phyloP scores from a whole-genome alignment of 2,797 vertebrate genomes.

The Vultur gryphus region DNA sequence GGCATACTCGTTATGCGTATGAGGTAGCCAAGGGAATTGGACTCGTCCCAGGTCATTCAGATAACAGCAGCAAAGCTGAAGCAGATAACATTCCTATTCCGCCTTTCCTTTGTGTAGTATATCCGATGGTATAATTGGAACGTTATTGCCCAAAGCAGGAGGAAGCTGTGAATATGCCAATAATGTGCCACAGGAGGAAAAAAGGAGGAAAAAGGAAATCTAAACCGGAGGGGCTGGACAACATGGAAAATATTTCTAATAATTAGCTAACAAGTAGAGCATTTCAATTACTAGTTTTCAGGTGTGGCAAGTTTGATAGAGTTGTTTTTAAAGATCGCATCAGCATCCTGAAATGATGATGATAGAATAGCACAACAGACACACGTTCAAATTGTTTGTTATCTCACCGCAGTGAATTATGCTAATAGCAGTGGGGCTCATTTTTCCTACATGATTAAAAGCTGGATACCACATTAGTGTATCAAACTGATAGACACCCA shows the following conservation, averaged over 20 bases:
- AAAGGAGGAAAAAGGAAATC: constrained; percentile 22
- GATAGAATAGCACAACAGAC: neutral
- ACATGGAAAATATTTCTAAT: constrained; percentile 27
- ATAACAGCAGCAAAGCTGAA: neutral
- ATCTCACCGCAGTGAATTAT: rapidly evolving
- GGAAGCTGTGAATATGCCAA: neutral
- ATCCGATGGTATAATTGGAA: neutral
- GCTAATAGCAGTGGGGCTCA: neutral
- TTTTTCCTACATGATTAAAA: neutral
- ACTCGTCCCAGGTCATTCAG: neutral
- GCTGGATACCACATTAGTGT: too few relatives aligned
- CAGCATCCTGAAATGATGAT: neutral
- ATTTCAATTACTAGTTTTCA: neutral
- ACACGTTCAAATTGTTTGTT: rapidly evolving
- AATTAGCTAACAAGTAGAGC: neutral
- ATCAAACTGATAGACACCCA: too few relatives aligned
- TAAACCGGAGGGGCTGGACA: neutral
- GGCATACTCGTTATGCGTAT: rapidly evolving
- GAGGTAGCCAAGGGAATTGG: neutral
- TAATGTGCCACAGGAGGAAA: neutral
- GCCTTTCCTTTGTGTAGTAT: neutral
- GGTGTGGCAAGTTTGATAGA: neutral
- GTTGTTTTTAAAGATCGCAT: neutral
- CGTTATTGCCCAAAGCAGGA: neutral
- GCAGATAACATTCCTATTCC: neutral